Percentiles rank a stretch among this genome's conserved stretches.
Evolutionary conservation across 2,797 vertebrate species (phyloP).

Genomic region (Hemitrygon akajei): DNA sequence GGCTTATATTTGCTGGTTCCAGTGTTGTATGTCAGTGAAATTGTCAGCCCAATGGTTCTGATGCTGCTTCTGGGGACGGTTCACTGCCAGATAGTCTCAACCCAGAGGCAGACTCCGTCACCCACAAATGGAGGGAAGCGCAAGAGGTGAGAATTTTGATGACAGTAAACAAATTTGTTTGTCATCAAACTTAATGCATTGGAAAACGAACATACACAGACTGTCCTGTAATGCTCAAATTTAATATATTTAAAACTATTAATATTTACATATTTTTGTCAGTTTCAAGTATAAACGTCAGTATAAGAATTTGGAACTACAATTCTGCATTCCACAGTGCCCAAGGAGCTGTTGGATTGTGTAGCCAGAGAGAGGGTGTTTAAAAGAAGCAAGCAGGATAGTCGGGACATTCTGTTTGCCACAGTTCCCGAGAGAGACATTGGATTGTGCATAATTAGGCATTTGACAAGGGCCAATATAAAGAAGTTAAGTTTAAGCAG

Average conservation of each 20-base stretch:
- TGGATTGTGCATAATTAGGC: too few species aligned
- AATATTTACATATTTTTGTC: too few species aligned
- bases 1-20: conserved; percentile 75
- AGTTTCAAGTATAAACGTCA: background rate
- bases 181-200: too few species aligned
- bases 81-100: conserved; percentile 98
- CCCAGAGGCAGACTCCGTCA: conserved; percentile 66
- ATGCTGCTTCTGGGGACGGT: conserved; percentile 95
- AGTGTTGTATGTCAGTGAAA: conserved; percentile 73
- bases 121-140: conserved; percentile 67
- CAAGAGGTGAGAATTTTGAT: conserved; percentile 64
- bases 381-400: too few species aligned
- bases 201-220: background rate
- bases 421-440: too few species aligned
- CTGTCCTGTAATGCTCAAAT: background rate
- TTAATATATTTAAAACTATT: background rate
- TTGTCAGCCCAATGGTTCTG: conserved; percentile 84
- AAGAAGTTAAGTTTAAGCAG: too few species aligned
- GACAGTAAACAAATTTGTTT: background rate
- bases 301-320: background rate
- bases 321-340: too few species aligned
- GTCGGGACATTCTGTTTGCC: too few species aligned
- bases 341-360: too few species aligned
- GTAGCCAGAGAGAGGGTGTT: too few species aligned
- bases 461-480: too few species aligned